Evolutionary conservation across 1,140 invertebrate genomes (phyloP).

Genomic region (Piezodorus guildinii): DNA sequence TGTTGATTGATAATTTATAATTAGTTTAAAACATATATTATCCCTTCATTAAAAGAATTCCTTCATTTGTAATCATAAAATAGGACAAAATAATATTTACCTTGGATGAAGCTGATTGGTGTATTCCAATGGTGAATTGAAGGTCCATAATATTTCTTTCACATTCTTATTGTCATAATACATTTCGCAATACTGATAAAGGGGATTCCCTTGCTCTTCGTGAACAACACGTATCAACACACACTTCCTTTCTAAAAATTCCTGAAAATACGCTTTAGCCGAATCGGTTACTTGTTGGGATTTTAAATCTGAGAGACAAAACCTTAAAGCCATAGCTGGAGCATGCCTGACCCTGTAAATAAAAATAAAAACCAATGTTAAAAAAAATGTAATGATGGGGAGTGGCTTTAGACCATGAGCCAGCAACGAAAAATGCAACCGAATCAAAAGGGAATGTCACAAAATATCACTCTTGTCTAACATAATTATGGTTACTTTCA

Average conservation of each 20-base stretch:
- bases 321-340: slow-evolving; percentile 53
- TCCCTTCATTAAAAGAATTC: background rate
- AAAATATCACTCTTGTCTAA: no score
- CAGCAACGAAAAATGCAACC: no score
- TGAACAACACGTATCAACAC: slow-evolving; percentile 49
- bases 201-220: slow-evolving; percentile 46
- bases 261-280: slow-evolving; percentile 54
- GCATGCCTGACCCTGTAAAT: background rate
- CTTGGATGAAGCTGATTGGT: slow-evolving; percentile 38
- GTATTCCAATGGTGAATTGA: slow-evolving; percentile 34
- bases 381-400: no score
- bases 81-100: slow-evolving; percentile 23
- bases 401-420: no score
- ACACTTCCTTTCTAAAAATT: slow-evolving; percentile 46
- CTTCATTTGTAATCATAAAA: background rate
- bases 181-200: slow-evolving; percentile 59
- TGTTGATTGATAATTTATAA: no score
- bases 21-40: no score
- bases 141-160: slow-evolving; percentile 38
- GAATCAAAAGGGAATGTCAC: no score
- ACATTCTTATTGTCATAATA: slow-evolving; percentile 44
- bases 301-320: slow-evolving; percentile 54
- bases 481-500: no score
- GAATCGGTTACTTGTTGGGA: slow-evolving; percentile 49
- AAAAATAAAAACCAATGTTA: background rate